A percentile compares a stretch with the other conserved stretches of the same genome.
Evolutionary conservation across 2,888 invertebrate species (phyloP).

Genomic region (Rhorus exstirpatorius): DNA sequence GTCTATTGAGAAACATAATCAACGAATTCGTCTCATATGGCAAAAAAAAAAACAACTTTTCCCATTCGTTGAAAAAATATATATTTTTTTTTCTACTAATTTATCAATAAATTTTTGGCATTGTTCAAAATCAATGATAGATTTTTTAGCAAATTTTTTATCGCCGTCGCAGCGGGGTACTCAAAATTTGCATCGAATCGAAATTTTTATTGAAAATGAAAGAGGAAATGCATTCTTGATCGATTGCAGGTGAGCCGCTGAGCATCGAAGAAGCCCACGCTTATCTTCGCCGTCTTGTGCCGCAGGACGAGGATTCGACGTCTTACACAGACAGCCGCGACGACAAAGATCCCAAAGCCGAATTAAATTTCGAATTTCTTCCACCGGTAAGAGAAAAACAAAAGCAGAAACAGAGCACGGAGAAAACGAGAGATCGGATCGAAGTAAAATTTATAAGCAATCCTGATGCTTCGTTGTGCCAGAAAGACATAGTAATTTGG

Average conservation of each 20-base stretch:
- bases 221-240: neutral
- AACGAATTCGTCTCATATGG: no score
- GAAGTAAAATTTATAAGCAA: no score
- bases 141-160: neutral
- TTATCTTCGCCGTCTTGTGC: constrained; percentile 74
- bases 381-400: constrained; percentile 72
- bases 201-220: neutral
- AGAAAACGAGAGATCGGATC: constrained; percentile 10
- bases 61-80: no score
- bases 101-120: no score
- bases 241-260: constrained; percentile 75
- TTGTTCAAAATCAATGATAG: neutral
- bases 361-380: constrained; percentile 73
- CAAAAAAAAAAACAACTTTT: no score
- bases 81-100: no score
- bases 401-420: constrained; percentile 1
- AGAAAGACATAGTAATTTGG: no score
- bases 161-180: neutral
- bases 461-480: no score
- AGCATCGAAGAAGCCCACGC: constrained; percentile 73
- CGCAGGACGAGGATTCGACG: constrained; percentile 62
- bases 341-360: constrained; percentile 35
- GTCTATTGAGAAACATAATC: no score
- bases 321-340: constrained; percentile 53
- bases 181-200: no score